Evolutionary conservation across 2,797 vertebrate species (phyloP).

Genomic region (Myotis myotis): DNA sequence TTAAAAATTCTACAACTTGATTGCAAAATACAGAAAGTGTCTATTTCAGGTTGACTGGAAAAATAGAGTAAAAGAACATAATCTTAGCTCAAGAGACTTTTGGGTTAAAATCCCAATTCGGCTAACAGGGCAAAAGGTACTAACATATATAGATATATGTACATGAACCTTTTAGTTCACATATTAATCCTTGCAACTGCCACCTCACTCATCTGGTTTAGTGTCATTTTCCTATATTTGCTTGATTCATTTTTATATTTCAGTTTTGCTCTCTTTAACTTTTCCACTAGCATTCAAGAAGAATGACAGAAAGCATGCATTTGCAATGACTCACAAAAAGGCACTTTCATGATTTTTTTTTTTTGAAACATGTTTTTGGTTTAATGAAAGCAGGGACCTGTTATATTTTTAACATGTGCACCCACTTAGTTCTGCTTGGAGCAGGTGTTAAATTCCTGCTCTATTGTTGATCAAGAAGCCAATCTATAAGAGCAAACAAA

Average conservation of each 20-base stretch:
- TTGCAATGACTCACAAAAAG: slow-evolving; percentile 37
- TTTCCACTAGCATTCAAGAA: neutral
- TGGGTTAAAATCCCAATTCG: slow-evolving; percentile 42
- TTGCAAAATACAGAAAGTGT: slow-evolving; percentile 47
- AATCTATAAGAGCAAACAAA: neutral
- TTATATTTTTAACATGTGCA: neutral
- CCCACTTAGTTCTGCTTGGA: neutral
- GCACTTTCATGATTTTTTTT: neutral
- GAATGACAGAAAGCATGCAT: neutral
- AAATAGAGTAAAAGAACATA: slow-evolving; percentile 61
- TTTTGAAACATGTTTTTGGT: neutral
- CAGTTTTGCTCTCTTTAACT: neutral
- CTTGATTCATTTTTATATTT: slow-evolving; percentile 36
- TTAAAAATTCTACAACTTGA: slow-evolving; percentile 10
- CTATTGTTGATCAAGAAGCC: neutral
- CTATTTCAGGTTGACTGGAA: slow-evolving; percentile 52
- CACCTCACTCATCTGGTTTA: neutral
- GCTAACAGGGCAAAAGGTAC: slow-evolving; percentile 27
- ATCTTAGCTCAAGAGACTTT: slow-evolving; percentile 71
- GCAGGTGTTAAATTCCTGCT: neutral
- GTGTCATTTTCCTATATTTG: neutral
- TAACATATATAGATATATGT: neutral
- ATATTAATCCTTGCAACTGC: neutral
- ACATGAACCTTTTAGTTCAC: neutral
- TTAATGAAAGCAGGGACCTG: neutral